Evolutionary conservation across 2,113 vertebrate genomes (phyloP).

Genomic region (Aphyosemion australe): DNA sequence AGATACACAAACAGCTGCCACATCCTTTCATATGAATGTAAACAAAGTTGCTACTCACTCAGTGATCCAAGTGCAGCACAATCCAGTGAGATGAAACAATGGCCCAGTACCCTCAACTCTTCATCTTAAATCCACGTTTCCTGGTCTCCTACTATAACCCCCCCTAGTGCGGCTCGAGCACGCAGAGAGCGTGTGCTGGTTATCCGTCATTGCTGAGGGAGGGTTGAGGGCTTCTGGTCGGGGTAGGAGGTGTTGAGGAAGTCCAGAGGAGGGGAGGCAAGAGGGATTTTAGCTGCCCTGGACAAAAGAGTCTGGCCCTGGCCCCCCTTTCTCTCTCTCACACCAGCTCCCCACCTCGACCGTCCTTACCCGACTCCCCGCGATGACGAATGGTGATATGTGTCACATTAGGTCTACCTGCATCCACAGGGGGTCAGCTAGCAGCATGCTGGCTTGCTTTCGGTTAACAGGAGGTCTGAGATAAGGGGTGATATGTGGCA

Average conservation of each 20-base stretch:
- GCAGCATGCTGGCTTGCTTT: conserved; percentile 61
- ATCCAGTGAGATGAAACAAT: conserved; percentile 72
- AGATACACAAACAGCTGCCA: conserved; percentile 48
- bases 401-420: conserved; percentile 74
- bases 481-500: conserved; percentile 71
- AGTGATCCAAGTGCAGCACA: conserved; percentile 62
- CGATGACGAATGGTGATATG: conserved; percentile 75
- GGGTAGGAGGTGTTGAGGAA: conserved; percentile 30
- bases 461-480: conserved; percentile 68
- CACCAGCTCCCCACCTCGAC: conserved; percentile 45
- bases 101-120: conserved; percentile 60
- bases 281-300: conserved; percentile 83
- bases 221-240: conserved; percentile 48
- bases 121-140: conserved; percentile 53
- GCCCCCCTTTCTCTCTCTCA: conserved; percentile 48
- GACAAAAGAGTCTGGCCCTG: conserved; percentile 72
- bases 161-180: conserved; percentile 65
- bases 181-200: conserved; percentile 74
- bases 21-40: conserved; percentile 72
- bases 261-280: conserved; percentile 56
- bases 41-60: conserved; percentile 72
- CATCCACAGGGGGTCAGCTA: conserved; percentile 64
- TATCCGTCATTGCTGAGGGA: conserved; percentile 59
- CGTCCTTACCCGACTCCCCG: conserved; percentile 56
- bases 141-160: conserved; percentile 44